A percentile compares a stretch with the other conserved stretches of the same genome.
Evolutionary conservation across 2,797 vertebrate genomes (phyloP).

Genomic region (Nannoperca australis): DNA sequence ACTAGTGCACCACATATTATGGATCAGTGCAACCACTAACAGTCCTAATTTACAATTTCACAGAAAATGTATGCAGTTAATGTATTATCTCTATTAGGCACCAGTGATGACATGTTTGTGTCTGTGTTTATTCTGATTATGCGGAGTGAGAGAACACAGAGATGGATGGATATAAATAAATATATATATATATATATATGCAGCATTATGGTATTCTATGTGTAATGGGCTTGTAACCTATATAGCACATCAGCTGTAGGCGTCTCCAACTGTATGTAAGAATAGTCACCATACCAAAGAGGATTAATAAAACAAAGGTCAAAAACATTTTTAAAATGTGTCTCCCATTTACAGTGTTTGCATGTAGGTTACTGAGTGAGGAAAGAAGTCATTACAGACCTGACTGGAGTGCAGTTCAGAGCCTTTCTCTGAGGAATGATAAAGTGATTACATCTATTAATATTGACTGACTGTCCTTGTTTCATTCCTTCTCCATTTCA

Average conservation of each 20-base stretch:
- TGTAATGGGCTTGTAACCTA: slow-evolving; percentile 61
- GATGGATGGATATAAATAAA: background rate
- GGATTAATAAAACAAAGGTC: slow-evolving; percentile 68
- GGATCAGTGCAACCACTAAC: background rate
- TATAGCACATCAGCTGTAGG: slow-evolving; percentile 50
- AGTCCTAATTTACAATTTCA: background rate
- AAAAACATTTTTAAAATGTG: slow-evolving; percentile 43
- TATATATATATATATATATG: too few relatives aligned
- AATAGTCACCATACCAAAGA: slow-evolving; percentile 61
- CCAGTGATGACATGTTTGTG: slow-evolving; percentile 22
- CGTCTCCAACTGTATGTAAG: slow-evolving; percentile 34
- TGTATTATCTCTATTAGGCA: slow-evolving; percentile 7
- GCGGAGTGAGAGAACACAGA: slow-evolving; percentile 17
- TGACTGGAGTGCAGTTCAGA: background rate
- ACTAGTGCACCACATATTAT: background rate
- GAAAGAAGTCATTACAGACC: slow-evolving; percentile 23
- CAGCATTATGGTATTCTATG: slow-evolving; percentile 10
- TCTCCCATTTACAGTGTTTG: slow-evolving; percentile 28
- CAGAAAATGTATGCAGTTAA: slow-evolving; percentile 10
- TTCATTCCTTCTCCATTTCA: slow-evolving; percentile 32
- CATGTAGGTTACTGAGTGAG: slow-evolving; percentile 40
- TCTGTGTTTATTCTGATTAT: slow-evolving; percentile 17
- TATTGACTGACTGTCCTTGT: slow-evolving; percentile 42
- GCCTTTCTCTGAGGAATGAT: slow-evolving; percentile 17
- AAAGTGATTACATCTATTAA: slow-evolving; percentile 50